Conservation (phyloP, 37 sponge, comb jelly and placozoan species). For the Haliclona indistincta region DNA sequence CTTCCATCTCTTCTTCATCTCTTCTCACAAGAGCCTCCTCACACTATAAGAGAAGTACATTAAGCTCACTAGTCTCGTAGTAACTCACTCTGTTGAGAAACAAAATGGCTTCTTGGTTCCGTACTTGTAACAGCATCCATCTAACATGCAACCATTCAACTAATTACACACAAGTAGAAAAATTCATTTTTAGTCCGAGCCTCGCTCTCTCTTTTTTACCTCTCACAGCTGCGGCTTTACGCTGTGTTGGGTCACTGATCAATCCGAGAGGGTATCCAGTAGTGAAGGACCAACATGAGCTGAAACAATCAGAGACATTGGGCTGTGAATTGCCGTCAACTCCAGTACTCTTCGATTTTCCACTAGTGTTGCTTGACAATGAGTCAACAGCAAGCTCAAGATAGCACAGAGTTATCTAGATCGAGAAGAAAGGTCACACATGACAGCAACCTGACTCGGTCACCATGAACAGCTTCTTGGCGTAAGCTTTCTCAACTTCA, state of each 20-base stretch:
- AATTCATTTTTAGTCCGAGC: too few species aligned
- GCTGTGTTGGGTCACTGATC: too few species aligned
- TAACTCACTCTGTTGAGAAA: not conserved
- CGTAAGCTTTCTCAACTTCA: conserved; percentile 3
- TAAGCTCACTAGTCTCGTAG: not conserved
- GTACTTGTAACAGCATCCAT: not conserved
- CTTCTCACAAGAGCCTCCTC: too few species aligned
- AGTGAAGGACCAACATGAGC: too few species aligned
- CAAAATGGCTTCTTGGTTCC: not conserved
- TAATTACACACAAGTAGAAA: not conserved
- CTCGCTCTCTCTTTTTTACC: too few species aligned
- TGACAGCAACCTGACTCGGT: not conserved
- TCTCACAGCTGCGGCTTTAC: too few species aligned
- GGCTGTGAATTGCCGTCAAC: too few species aligned
- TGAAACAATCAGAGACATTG: too few species aligned
- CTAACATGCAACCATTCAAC: conserved; percentile 1
- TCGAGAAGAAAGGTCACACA: conserved; percentile 11
- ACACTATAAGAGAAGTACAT: too few species aligned
- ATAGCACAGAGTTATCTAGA: conserved; percentile 41
- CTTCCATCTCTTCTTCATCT: too few species aligned
- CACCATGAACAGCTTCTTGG: conserved; percentile 28
- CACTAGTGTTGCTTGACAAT: not conserved
- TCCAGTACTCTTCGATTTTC: too few species aligned
- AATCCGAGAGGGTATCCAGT: too few species aligned
- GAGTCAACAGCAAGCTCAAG: conserved; percentile 22